These are phyloP conservation scores for Ectropis crepuscularia DNA, from an alignment of 2,888 invertebrate species.

Conservation along the genomic window DNA sequence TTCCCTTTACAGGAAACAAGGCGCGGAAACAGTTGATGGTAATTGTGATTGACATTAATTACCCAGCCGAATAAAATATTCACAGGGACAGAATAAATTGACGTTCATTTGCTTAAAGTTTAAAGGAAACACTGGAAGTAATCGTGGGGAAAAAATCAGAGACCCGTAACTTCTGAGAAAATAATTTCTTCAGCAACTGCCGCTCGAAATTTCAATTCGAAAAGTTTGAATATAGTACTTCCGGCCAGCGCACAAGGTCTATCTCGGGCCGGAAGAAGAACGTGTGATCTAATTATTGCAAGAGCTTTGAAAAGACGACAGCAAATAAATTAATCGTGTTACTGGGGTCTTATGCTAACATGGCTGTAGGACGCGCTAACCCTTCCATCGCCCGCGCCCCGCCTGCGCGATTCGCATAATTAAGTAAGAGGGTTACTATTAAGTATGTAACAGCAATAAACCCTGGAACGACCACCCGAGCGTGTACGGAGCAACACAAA, in stretches of 20 bases:
- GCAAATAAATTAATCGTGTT: slow-evolving; percentile 75
- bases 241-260: slow-evolving; percentile 39
- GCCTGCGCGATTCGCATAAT: slow-evolving; percentile 74
- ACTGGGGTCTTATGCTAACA: slow-evolving; percentile 67
- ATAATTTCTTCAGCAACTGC: slow-evolving; percentile 39
- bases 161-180: slow-evolving; percentile 40
- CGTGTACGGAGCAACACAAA: slow-evolving; percentile 61
- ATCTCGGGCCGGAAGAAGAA: slow-evolving; percentile 44
- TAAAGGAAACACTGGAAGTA: slow-evolving; percentile 54
- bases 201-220: slow-evolving; percentile 32
- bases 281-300: slow-evolving; percentile 57
- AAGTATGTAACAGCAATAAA: slow-evolving; percentile 80
- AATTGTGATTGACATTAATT: slow-evolving; percentile 54
- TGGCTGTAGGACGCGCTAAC: slow-evolving; percentile 57
- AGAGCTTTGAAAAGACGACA: slow-evolving; percentile 59
- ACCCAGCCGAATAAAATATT: slow-evolving; percentile 52
- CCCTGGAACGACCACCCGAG: slow-evolving; percentile 61
- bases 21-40: slow-evolving; percentile 32
- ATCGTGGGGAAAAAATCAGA: slow-evolving; percentile 53
- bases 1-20: not conserved
- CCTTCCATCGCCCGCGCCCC: slow-evolving; percentile 55
- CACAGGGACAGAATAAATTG: slow-evolving; percentile 54
- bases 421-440: slow-evolving; percentile 80
- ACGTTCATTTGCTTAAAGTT: slow-evolving; percentile 62
- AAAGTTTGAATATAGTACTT: slow-evolving; percentile 37